Evolutionary conservation across 2,797 vertebrate species (phyloP).

Genomic region (Gymnothorax reevesii): DNA sequence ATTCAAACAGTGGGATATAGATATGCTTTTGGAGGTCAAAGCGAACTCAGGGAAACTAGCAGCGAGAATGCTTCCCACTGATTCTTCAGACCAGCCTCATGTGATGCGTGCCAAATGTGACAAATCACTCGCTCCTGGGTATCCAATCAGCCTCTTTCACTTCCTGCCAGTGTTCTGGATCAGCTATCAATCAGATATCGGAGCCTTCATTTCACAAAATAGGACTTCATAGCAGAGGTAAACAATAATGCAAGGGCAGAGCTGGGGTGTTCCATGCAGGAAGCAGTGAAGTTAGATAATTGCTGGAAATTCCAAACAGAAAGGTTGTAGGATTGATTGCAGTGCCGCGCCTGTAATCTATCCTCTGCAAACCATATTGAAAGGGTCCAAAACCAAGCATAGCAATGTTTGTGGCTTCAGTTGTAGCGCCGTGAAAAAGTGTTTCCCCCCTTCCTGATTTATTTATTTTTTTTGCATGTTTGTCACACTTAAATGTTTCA

Average conservation of each 20-base stretch:
- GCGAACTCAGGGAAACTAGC: conserved; percentile 5
- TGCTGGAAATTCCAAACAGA: neutral
- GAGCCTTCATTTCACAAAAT: neutral
- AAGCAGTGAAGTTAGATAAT: neutral
- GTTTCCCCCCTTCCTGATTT: too few species aligned
- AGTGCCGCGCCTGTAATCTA: neutral
- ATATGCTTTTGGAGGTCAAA: conserved; percentile 18
- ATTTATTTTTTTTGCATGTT: too few species aligned
- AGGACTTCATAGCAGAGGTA: neutral
- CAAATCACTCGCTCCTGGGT: conserved; percentile 8
- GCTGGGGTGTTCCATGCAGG: neutral
- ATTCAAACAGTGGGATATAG: conserved; percentile 30
- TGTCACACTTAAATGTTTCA: too few species aligned
- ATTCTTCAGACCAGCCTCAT: conserved; percentile 3
- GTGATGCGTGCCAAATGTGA: neutral
- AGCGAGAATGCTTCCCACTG: neutral
- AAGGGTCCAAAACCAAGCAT: neutral
- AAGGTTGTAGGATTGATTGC: neutral
- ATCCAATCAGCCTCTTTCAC: conserved; percentile 17
- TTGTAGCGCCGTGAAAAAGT: too few species aligned
- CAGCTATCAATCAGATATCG: conserved; percentile 6
- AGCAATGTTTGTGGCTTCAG: too few species aligned
- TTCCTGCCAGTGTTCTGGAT: conserved; percentile 19
- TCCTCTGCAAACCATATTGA: neutral
- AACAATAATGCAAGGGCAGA: neutral